Evolutionary conservation across 2,797 vertebrate genomes (phyloP).

Genomic region (Graptemys geographica): DNA sequence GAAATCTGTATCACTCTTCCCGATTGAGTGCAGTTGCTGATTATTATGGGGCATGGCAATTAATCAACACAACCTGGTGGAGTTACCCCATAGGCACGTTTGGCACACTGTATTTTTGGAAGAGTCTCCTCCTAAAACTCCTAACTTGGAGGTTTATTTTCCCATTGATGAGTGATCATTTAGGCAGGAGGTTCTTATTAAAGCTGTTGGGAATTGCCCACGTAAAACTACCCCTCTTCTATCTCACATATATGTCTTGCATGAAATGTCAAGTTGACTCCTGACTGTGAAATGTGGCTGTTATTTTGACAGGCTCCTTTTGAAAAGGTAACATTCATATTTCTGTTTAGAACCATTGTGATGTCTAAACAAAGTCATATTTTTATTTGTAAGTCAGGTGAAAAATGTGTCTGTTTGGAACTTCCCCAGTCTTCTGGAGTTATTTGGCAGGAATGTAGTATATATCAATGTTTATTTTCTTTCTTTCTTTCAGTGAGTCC

Average conservation of each 20-base stretch:
- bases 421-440: neutral
- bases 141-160: constrained; percentile 31
- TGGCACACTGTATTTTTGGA: constrained; percentile 41
- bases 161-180: constrained; percentile 42
- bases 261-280: constrained; percentile 36
- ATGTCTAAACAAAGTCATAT: constrained; percentile 58
- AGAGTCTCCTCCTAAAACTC: neutral
- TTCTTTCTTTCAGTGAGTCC: constrained; percentile 9
- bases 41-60: neutral
- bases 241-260: constrained; percentile 32
- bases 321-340: constrained; percentile 49
- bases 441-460: constrained; percentile 76
- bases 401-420: constrained; percentile 58
- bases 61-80: neutral
- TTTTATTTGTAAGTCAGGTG: constrained; percentile 58
- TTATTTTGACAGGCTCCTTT: constrained; percentile 71
- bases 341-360: constrained; percentile 57
- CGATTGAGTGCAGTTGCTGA: constrained; percentile 1
- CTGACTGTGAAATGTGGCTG: constrained; percentile 33
- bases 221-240: constrained; percentile 27
- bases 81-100: constrained; percentile 39
- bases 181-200: constrained; percentile 54
- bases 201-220: constrained; percentile 9
- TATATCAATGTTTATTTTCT: constrained; percentile 30
- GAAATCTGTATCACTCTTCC: neutral